Conservation (phyloP, 2,113 vertebrate species). For the Cryptomyrus ogoouensis region DNA sequence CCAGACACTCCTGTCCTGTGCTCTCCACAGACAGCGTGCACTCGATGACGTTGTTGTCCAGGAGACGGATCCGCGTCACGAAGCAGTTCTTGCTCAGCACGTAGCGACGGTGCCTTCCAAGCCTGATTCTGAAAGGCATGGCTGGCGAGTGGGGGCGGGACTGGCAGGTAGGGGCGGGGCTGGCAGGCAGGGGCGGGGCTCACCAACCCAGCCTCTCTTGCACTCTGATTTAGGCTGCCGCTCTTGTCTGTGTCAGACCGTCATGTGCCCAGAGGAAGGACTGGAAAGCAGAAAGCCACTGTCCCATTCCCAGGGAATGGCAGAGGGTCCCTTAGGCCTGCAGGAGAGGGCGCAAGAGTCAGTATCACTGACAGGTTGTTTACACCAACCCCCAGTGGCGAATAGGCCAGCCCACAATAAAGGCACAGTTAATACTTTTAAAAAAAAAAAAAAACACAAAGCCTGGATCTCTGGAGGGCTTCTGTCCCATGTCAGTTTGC, state of each 20-base stretch:
- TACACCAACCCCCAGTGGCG: not conserved
- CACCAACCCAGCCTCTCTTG: constrained; percentile 42
- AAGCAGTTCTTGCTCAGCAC: constrained; percentile 98
- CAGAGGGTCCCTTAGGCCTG: constrained; percentile 38
- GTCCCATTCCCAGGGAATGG: constrained; percentile 62
- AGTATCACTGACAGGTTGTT: not conserved
- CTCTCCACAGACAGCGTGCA: constrained; percentile 91
- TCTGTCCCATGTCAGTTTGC: not conserved
- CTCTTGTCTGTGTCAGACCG: constrained; percentile 23
- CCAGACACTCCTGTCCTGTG: constrained; percentile 92
- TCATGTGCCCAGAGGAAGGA: constrained; percentile 51
- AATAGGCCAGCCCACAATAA: not conserved
- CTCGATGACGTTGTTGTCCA: constrained; percentile 86
- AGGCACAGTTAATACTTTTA: not conserved
- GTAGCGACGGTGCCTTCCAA: constrained; percentile 86
- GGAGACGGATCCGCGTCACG: constrained; percentile 82
- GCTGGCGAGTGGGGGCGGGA: constrained; percentile 32
- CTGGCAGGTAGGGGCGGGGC: not conserved
- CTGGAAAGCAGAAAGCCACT: constrained; percentile 54
- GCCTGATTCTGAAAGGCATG: constrained; percentile 93
- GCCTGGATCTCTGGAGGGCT: not conserved
- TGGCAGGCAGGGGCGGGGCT: constrained; percentile 28
- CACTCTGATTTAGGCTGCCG: constrained; percentile 48
- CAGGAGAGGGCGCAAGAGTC: constrained; percentile 7
- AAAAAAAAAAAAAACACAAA: not conserved